Percentiles rank a stretch among this genome's conserved stretches.
Evolutionary conservation across 1,140 invertebrate species (phyloP).

Genomic region (Neotoxoptera formosana): DNA sequence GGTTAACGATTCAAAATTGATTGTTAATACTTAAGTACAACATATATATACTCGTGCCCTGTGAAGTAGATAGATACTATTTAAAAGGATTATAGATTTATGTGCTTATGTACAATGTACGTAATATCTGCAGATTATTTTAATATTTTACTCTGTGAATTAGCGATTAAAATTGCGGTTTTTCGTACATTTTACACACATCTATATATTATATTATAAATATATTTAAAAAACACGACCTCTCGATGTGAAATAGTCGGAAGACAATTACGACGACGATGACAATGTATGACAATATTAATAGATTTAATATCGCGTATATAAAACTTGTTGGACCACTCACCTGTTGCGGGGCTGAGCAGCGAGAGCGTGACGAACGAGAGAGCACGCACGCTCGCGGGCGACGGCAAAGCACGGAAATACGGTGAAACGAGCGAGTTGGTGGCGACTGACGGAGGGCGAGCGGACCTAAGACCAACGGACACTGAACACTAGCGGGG

Average conservation of each 20-base stretch:
- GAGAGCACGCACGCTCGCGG: background rate
- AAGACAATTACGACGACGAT: background rate
- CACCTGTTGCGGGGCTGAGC: background rate
- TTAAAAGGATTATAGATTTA: background rate
- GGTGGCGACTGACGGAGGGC: background rate
- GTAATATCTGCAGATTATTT: too few relatives aligned
- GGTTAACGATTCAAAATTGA: background rate
- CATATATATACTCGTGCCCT: background rate
- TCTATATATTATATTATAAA: background rate
- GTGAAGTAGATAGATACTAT: background rate
- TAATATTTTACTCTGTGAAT: too few relatives aligned
- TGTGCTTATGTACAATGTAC: background rate
- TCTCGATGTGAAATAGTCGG: background rate
- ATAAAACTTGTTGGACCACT: background rate
- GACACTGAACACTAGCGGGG: background rate
- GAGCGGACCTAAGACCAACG: background rate
- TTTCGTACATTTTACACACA: background rate
- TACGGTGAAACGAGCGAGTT: background rate
- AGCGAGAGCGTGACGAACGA: background rate
- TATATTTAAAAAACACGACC: too few relatives aligned
- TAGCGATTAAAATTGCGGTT: background rate
- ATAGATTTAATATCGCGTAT: background rate
- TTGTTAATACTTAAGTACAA: background rate
- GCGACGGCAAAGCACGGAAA: background rate
- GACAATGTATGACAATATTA: background rate